These are phyloP conservation scores for Desmophyllum pertusum DNA, from an alignment of 92 coral and sea anemone species.

Conservation along the genomic window DNA sequence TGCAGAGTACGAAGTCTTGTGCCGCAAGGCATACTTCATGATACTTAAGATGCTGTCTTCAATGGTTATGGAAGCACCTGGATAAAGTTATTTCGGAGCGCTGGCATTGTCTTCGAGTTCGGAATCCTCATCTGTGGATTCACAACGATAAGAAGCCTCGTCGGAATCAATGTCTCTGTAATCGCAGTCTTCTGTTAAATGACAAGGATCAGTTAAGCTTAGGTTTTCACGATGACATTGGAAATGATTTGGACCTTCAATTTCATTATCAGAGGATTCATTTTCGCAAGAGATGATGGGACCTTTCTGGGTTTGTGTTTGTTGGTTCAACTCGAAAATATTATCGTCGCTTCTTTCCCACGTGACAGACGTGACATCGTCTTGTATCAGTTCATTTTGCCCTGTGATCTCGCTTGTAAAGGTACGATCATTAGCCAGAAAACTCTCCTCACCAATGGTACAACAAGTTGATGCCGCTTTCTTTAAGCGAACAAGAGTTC, in stretches of 20 bases:
- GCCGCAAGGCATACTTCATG: constrained; percentile 19
- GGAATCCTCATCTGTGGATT: background rate
- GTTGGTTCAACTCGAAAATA: no score
- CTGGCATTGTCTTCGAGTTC: background rate
- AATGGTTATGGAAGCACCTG: constrained; percentile 17
- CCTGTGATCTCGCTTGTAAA: background rate
- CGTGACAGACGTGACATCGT: background rate
- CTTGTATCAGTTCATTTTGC: background rate
- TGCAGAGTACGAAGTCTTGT: constrained; percentile 28
- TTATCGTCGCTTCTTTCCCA: background rate
- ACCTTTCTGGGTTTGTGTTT: background rate
- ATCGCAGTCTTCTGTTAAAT: background rate
- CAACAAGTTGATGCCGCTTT: background rate
- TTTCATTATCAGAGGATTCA: background rate
- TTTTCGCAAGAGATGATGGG: background rate
- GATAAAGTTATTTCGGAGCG: constrained; percentile 6
- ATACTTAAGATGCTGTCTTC: constrained; percentile 31
- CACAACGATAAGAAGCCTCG: background rate
- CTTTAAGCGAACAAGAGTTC: constrained; percentile 20
- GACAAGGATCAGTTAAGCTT: background rate
- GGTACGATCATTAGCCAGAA: background rate
- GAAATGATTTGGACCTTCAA: background rate
- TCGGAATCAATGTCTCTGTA: constrained; percentile 5
- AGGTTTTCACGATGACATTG: background rate
- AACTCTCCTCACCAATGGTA: background rate